These are phyloP conservation scores for Pyrocephalus nanus DNA, from an alignment of 2,797 vertebrate genomes.

Conservation along the genomic window DNA sequence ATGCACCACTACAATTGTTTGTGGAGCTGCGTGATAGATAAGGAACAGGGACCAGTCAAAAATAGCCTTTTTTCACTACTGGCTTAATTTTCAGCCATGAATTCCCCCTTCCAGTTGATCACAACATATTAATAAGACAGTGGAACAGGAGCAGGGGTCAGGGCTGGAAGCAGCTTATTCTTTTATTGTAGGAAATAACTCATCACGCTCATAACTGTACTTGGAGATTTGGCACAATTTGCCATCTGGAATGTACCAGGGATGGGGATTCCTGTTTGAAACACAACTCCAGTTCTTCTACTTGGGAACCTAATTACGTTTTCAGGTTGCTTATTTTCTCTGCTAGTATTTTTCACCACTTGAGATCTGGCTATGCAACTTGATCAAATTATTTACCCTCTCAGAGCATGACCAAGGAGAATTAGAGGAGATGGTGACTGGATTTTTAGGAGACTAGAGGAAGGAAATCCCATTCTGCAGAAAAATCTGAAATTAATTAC, in stretches of 20 bases:
- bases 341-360: not conserved
- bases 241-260: not conserved
- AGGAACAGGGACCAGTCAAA: not conserved
- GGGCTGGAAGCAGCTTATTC: not conserved
- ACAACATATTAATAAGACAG: not conserved
- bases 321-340: not conserved
- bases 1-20: not conserved
- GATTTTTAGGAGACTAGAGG: not conserved
- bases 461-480: not conserved
- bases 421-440: not conserved
- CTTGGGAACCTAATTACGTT: not conserved
- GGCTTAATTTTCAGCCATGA: not conserved
- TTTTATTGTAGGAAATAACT: not conserved
- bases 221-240: not conserved
- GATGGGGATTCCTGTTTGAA: not conserved
- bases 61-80: not conserved
- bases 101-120: not conserved
- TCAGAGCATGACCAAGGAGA: not conserved
- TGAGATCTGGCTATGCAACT: not conserved
- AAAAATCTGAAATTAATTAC: not conserved
- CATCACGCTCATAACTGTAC: not conserved
- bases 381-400: not conserved
- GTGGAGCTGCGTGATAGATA: not conserved
- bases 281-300: not conserved
- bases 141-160: not conserved